Base-by-base conservation (phyloP, 2,888 invertebrate genomes). In the Trileptium ribeirensis region DNA sequence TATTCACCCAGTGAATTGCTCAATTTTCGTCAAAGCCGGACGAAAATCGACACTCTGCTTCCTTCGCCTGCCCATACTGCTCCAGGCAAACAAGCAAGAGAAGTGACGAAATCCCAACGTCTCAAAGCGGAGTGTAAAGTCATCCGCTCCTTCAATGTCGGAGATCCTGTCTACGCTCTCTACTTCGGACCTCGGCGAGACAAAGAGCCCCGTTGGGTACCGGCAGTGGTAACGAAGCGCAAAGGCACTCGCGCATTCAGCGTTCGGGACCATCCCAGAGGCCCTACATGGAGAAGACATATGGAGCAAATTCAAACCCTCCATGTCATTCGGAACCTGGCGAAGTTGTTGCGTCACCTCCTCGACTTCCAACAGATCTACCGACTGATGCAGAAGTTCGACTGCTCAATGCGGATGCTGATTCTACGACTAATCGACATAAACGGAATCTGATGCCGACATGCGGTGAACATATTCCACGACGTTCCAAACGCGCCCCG, bases 1-100 rank as follows among this genome's bases (percentile, higher is more conserved):
- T 82, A 74, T 78, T 81, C 81, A 2, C 81, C 81, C 1, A 81
- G 81, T 51, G 81, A 81, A 51, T 64, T 81, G n/a, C 81, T 81
- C 2, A 81, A 81, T 19, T 81, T 31, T 24, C 82, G 81, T 3
- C 81, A 81, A 51, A 81, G 80, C 19, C 81, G 80, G 38, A 81
- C 81, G 15, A 29, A 36, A 31, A 70, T 70, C n/a, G 74, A 70
- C n/a, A 70, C 74, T 8, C 74, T 70, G 34, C 33, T 70, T 36
- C 74, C 80, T 31, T 80, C 38, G 2, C 81, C 80, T 8, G 80
- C 81, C 19, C 36, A 80, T 29, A 34, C 3, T 15, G 81, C 81
- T 8, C 80, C 19, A 75, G 79, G 79, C 15, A 79, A 79, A 78
- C 79, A 79, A 38, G 74, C 79, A 3, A 78, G 24, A 29, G 78